A percentile compares a stretch with the other conserved stretches of the same genome.
Conservation (phyloP, 2,797 vertebrate genomes). For the Carapus acus region DNA sequence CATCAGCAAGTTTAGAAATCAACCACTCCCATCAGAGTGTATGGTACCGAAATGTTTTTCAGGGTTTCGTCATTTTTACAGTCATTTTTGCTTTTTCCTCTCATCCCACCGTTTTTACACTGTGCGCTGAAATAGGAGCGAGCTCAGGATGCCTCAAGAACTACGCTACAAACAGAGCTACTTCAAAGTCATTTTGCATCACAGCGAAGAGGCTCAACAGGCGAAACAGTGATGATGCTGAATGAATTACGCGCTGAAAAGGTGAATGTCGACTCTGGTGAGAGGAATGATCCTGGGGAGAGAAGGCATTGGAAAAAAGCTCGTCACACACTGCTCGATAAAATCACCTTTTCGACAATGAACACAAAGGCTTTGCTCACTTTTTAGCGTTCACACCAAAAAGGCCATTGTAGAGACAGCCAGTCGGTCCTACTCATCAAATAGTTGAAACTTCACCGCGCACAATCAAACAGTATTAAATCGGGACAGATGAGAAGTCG, state of each 20-base stretch:
- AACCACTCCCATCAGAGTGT: too few relatives aligned
- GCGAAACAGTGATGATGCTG: constrained; percentile 8
- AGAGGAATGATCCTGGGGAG: constrained; percentile 4
- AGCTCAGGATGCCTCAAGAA: constrained; percentile 11
- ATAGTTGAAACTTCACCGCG: constrained; percentile 19
- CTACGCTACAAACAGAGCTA: constrained; percentile 46
- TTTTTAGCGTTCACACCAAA: constrained; percentile 51
- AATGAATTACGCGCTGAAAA: constrained; percentile 22
- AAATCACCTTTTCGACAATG: constrained; percentile 23
- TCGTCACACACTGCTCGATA: too few relatives aligned
- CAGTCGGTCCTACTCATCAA: constrained; percentile 44
- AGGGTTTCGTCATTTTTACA: constrained; percentile 44
- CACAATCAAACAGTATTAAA: not conserved
- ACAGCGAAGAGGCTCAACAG: constrained; percentile 23
- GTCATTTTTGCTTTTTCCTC: constrained; percentile 33
- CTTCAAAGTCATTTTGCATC: constrained; percentile 25
- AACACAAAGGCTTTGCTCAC: constrained; percentile 40
- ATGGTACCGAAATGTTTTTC: too few relatives aligned
- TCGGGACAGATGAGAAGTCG: too few relatives aligned
- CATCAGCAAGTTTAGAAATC: constrained; percentile 18
- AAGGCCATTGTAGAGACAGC: constrained; percentile 37
- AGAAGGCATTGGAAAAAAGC: too few relatives aligned
- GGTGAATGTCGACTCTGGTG: constrained; percentile 40
- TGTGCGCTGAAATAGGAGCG: constrained; percentile 32
- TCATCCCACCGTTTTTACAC: constrained; percentile 28